Conservation (phyloP, 2,888 invertebrate genomes). For the Mamestra brassicae region DNA sequence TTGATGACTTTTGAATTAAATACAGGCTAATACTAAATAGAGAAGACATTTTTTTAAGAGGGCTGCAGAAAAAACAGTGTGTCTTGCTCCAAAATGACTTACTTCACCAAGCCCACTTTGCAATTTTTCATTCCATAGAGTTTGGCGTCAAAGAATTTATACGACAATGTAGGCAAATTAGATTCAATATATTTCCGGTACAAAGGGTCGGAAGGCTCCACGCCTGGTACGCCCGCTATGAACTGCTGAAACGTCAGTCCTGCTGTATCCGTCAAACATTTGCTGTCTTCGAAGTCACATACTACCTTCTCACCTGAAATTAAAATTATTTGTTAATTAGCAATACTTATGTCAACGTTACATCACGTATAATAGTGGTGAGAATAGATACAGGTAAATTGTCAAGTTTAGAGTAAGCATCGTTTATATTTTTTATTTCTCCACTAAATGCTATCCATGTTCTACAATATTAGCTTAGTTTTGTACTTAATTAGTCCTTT, state of each 20-base stretch:
- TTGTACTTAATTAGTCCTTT: no score
- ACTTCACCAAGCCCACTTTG: constrained; percentile 35
- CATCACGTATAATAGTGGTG: not conserved
- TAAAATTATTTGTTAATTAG: not conserved
- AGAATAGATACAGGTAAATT: not conserved
- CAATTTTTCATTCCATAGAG: constrained; percentile 60
- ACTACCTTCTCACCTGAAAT: constrained; percentile 50
- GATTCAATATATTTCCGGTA: constrained; percentile 52
- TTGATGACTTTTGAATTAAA: not conserved
- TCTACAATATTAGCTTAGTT: no score
- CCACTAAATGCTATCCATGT: not conserved
- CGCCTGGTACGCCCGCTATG: constrained; percentile 62
- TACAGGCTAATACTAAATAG: not conserved
- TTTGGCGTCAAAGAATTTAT: constrained; percentile 43
- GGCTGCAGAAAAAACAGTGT: not conserved
- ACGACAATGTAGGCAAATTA: constrained; percentile 42
- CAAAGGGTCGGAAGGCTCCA: constrained; percentile 70
- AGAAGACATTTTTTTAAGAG: not conserved
- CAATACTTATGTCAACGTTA: no score
- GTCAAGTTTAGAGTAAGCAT: not conserved
- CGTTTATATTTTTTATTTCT: not conserved
- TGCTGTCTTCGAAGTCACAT: constrained; percentile 64
- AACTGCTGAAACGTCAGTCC: constrained; percentile 11
- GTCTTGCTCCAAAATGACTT: not conserved
- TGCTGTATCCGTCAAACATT: constrained; percentile 49